Evolutionary conservation across 1,140 invertebrate species (phyloP).

Genomic region (Drosophila pandora): DNA sequence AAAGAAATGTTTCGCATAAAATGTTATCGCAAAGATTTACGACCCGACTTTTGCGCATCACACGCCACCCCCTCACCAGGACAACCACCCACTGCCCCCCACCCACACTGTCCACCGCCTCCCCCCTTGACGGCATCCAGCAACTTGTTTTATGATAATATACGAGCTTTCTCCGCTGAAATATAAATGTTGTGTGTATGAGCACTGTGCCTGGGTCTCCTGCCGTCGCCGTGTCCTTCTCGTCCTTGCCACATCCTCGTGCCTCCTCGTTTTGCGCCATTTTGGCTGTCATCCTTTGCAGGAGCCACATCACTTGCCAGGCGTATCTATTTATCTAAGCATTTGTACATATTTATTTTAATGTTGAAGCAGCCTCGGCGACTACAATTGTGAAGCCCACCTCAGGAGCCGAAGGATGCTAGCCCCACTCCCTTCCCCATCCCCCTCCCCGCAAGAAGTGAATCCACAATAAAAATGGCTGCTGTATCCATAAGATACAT

Average conservation of each 20-base stretch:
- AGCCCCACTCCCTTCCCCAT: neutral
- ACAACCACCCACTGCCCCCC: constrained; percentile 7
- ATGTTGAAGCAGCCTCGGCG: constrained; percentile 71
- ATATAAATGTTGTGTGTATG: constrained; percentile 82
- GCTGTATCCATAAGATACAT: constrained; percentile 82
- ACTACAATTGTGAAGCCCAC: constrained; percentile 67
- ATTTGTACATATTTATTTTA: constrained; percentile 83
- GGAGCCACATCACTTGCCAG: constrained; percentile 75
- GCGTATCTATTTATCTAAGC: constrained; percentile 82
- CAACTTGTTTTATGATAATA: constrained; percentile 84
- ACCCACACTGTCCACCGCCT: constrained; percentile 2
- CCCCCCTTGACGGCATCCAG: constrained; percentile 54
- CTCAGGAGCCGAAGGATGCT: constrained; percentile 27
- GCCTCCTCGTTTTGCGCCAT: constrained; percentile 66
- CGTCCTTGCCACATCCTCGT: neutral
- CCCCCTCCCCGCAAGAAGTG: constrained; percentile 49
- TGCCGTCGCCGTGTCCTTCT: neutral
- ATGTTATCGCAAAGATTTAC: constrained; percentile 84
- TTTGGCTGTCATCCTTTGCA: constrained; percentile 79
- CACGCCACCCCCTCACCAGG: constrained; percentile 48
- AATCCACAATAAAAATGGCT: constrained; percentile 82
- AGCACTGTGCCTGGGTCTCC: constrained; percentile 50
- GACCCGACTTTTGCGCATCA: constrained; percentile 84
- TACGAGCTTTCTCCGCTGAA: constrained; percentile 84
- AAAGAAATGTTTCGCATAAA: constrained; percentile 84